Conservation (phyloP, 2,888 invertebrate species). For the Cheilosia impressa region DNA sequence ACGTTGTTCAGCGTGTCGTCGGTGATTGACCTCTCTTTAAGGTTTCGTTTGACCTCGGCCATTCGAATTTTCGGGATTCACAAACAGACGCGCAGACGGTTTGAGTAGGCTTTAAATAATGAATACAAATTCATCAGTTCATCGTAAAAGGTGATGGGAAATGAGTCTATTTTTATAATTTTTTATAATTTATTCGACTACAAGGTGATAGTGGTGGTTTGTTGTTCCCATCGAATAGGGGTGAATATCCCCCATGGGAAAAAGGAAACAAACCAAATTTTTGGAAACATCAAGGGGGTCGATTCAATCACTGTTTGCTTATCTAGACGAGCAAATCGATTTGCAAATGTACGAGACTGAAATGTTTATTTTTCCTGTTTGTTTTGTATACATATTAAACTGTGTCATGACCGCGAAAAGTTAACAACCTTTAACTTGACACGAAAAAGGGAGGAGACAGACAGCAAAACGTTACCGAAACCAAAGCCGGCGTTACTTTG, state of each 20-base stretch:
- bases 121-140: constrained; percentile 8
- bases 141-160: constrained; percentile 45
- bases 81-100: neutral
- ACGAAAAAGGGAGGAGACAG: constrained; percentile 34
- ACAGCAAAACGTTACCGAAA: constrained; percentile 11
- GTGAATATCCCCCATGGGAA: constrained; percentile 20
- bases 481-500: constrained; percentile 56
- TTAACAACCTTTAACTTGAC: constrained; percentile 72
- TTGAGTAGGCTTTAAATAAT: neutral
- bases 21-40: constrained; percentile 9
- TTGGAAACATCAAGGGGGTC: neutral
- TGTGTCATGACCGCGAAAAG: constrained; percentile 72
- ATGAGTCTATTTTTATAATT: constrained; percentile 34
- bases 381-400: constrained; percentile 25
- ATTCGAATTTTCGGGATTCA: constrained; percentile 1
- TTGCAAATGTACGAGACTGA: constrained; percentile 18
- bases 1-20: neutral
- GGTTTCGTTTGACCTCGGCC: constrained; percentile 13
- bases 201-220: constrained; percentile 11
- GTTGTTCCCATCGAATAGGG: constrained; percentile 9
- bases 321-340: constrained; percentile 37
- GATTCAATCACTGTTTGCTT: neutral
- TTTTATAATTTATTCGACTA: constrained; percentile 1
- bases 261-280: constrained; percentile 1
- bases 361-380: constrained; percentile 26